Percentiles rank a stretch among this genome's conserved stretches.
phyloP scores from a whole-genome alignment of 2,888 invertebrate species.

The Deroplatys truncata region DNA sequence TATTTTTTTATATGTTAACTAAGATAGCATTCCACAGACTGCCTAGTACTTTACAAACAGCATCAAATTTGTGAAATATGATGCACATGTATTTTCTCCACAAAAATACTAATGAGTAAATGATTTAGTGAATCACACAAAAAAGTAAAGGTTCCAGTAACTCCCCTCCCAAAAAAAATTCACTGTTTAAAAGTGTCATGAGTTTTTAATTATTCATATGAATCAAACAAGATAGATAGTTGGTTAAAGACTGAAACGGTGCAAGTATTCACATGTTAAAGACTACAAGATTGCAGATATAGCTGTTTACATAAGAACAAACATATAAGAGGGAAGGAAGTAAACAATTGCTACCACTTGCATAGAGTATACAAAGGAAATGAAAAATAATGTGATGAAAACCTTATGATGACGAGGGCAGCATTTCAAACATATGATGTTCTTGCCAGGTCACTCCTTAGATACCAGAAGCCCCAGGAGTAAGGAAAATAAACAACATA shows the following conservation, averaged over 20 bases:
- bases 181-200: background rate
- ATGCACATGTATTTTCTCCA: background rate
- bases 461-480: background rate
- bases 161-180: background rate
- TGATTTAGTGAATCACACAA: background rate
- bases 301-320: background rate
- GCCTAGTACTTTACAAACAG: background rate
- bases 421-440: background rate
- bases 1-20: background rate
- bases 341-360: background rate
- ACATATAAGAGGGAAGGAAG: background rate
- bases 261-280: background rate
- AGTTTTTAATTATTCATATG: background rate
- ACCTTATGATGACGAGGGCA: background rate
- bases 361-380: background rate
- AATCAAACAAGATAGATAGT: background rate
- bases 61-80: background rate
- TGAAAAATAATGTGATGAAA: background rate
- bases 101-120: background rate
- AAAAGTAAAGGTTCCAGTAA: background rate
- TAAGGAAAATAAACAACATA: background rate
- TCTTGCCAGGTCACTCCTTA: background rate
- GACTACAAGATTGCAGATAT: background rate
- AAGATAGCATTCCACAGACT: background rate
- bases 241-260: background rate